A percentile compares a stretch with the other conserved stretches of the same genome.
phyloP scores from a whole-genome alignment of 2,888 invertebrate genomes.

The Chrysolina haemoptera region DNA sequence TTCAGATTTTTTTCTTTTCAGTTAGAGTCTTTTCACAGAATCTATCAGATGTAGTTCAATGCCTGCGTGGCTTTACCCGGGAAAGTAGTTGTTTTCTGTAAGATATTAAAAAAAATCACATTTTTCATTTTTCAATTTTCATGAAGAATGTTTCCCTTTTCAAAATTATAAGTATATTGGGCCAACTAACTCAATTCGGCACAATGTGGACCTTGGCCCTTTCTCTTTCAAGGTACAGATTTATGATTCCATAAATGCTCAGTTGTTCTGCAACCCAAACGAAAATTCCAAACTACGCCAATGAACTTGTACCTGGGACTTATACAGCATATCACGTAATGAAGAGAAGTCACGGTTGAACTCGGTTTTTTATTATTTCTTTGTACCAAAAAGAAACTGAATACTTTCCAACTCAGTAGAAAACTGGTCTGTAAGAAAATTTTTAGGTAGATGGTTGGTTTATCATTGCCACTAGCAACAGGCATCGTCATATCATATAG shows the following conservation, averaged over 20 bases:
- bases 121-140: no score
- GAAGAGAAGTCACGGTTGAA: background rate
- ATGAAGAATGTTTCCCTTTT: no score
- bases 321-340: background rate
- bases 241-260: background rate
- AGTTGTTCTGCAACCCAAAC: background rate
- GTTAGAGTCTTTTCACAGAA: no score
- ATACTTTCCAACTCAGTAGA: conserved; percentile 2
- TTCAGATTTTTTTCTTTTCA: no score
- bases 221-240: no score
- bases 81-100: no score
- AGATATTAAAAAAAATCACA: no score
- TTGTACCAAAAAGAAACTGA: background rate
- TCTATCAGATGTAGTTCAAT: no score
- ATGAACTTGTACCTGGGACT: background rate
- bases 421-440: background rate
- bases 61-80: no score
- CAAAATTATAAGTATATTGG: no score
- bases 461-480: background rate
- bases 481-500: background rate
- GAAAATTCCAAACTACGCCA: background rate
- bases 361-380: conserved; percentile 6
- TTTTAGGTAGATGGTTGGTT: background rate
- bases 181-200: no score
- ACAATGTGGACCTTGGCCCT: no score